phyloP scores from a whole-genome alignment of 2,797 vertebrate genomes.

The Choloepus didactylus region DNA sequence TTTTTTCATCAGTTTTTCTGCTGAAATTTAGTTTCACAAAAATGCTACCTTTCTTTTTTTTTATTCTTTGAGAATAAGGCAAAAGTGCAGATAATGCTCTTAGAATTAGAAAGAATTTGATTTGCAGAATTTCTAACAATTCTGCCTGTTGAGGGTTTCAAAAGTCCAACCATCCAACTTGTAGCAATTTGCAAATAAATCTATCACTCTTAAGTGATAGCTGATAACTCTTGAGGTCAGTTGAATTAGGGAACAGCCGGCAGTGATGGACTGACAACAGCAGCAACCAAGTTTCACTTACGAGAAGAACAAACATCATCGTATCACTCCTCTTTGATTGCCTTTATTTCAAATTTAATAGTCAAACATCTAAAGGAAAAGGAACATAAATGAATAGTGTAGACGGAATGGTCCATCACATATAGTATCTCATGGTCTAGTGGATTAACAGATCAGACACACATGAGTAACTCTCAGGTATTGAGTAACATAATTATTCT shows the following conservation, averaged over 20 bases:
- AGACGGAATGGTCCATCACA: not conserved
- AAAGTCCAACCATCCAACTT: not conserved
- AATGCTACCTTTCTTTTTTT: conserved; percentile 11
- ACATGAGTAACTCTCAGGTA: not conserved
- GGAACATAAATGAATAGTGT: not conserved
- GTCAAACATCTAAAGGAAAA: not conserved
- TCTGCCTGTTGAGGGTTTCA: not conserved
- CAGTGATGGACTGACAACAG: not conserved
- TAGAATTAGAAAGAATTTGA: conserved; percentile 22
- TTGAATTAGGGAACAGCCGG: not conserved
- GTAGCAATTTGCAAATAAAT: not conserved
- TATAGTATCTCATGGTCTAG: not conserved
- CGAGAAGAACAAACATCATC: not conserved
- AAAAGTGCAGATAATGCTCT: not conserved
- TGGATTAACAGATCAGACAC: not conserved
- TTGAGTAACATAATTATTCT: not conserved
- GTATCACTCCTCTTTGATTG: not conserved
- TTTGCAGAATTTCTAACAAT: conserved; percentile 37
- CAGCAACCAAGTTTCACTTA: not conserved
- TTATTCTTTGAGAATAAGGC: conserved; percentile 33
- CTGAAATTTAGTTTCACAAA: conserved; percentile 34
- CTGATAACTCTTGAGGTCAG: conserved; percentile 35
- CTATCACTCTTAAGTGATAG: not conserved
- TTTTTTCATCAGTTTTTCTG: not conserved
- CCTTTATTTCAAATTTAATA: not conserved